These are phyloP conservation scores for Alentia gelatinosa DNA, from an alignment of 2,888 invertebrate species.

Conservation along the genomic window DNA sequence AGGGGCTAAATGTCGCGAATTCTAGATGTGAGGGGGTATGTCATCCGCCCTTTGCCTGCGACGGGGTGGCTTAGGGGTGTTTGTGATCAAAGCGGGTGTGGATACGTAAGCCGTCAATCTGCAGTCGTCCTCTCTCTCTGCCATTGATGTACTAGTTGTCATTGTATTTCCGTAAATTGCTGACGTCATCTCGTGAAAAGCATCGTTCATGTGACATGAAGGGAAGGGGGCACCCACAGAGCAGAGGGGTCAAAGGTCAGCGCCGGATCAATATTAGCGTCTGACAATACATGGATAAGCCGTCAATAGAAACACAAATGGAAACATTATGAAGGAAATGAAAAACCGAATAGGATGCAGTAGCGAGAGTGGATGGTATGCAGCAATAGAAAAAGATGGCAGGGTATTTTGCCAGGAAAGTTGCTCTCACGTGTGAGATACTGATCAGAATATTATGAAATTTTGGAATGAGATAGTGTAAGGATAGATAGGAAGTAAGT, in stretches of 20 bases:
- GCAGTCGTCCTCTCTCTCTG: not conserved
- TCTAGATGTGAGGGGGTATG: not conserved
- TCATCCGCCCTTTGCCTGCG: not conserved
- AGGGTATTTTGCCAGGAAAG: too few species aligned
- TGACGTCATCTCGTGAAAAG: not conserved
- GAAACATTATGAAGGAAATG: too few species aligned
- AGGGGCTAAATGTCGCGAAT: not conserved
- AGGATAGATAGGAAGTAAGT: too few species aligned
- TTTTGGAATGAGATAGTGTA: too few species aligned
- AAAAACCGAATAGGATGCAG: too few species aligned
- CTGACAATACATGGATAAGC: too few species aligned
- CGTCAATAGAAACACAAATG: too few species aligned
- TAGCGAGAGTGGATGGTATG: too few species aligned
- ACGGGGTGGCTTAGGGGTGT: not conserved
- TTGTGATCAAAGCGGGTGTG: not conserved
- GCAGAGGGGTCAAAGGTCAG: not conserved
- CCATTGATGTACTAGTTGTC: not conserved
- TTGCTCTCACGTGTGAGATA: too few species aligned
- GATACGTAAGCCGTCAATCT: not conserved
- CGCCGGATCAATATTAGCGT: too few species aligned
- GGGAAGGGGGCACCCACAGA: not conserved
- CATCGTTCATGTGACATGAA: not conserved
- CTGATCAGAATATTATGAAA: too few species aligned
- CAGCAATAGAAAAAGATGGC: too few species aligned
- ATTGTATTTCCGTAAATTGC: not conserved